Evolutionary conservation across 2,797 vertebrate species (phyloP), one percentile per base, ranked within the genome.

Genomic region (Nyctibius grandis): DNA sequence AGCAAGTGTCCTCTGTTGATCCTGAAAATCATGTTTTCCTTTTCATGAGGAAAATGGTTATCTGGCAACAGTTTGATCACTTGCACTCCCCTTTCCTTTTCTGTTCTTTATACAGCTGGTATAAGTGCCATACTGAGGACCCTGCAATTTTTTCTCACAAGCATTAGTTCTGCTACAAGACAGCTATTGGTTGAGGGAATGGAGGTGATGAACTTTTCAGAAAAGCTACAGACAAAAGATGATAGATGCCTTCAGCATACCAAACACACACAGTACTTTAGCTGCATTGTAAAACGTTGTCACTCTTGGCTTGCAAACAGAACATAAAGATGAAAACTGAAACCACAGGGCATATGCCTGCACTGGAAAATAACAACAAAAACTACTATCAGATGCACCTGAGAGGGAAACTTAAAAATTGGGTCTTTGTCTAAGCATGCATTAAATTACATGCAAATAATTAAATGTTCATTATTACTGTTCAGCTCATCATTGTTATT

Each of bases 141-240:
- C 26, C 56, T 76, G 84, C 47, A 74, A 60, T 91, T 47, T 77
- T 79, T 92, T 87, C 88, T 89, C 80, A 67, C 44, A 87, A 48
- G 70, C 74, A 77, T 96, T 92, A 85, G 74, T 89, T 96, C 86
- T 96, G 86, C 95, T 77, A 57, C 51, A 53, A 56, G 77, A 92
- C 94, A 95, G 67, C 56, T 87, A 53, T 72, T 85, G 80, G 63
- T 25, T 87, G 68, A 72, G 40, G 51, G 80, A 95, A 92, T 94
- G 56, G 92, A 95, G 94, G 93, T 96, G 93, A 89, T 92, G 96
- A 96, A 95, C 92, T 95, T 82, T 87, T 92, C 77, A 77, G 91
- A 92, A 96, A 82, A 94, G 68, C 91, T 89, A 59, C 85, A 84
- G 92, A 67, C 70, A 89, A 80, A 95, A 92, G 92, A 79, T 11